These are phyloP conservation scores for Temnothorax longispinosus DNA, from an alignment of 1,140 invertebrate genomes.

Conservation along the genomic window DNA sequence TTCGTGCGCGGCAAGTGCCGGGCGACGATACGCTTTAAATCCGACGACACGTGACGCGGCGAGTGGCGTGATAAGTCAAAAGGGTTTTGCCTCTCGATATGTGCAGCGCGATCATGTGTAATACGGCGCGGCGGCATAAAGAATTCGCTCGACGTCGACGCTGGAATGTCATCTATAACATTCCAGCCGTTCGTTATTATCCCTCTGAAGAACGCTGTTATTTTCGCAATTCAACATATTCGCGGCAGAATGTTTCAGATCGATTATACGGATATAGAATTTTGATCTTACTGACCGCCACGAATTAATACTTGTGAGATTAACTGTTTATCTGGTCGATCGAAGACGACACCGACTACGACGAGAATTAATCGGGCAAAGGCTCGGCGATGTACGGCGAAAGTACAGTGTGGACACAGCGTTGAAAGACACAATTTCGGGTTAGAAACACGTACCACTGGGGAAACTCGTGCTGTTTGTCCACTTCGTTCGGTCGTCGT, in stretches of 20 bases:
- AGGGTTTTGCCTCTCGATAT: conserved; percentile 61
- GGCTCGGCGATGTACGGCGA: conserved; percentile 25
- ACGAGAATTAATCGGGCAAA: conserved; percentile 53
- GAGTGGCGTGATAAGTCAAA: conserved; percentile 28
- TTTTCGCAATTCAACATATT: neutral
- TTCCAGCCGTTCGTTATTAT: neutral
- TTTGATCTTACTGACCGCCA: neutral
- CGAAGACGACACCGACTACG: conserved; percentile 42
- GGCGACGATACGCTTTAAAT: conserved; percentile 74
- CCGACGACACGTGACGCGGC: conserved; percentile 57
- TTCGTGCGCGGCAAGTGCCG: conserved; percentile 59
- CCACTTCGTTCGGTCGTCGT: conserved; percentile 75
- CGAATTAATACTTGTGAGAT: conserved; percentile 23
- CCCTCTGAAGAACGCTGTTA: neutral
- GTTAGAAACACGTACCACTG: conserved; percentile 72
- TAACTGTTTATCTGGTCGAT: conserved; percentile 9
- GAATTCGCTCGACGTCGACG: conserved; percentile 69
- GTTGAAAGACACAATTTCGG: conserved; percentile 72
- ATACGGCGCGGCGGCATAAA: conserved; percentile 61
- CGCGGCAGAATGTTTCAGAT: neutral
- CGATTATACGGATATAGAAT: neutral
- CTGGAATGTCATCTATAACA: conserved; percentile 68
- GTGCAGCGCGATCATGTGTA: conserved; percentile 73
- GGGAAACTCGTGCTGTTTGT: conserved; percentile 77
- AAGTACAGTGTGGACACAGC: conserved; percentile 49